Base-by-base conservation (phyloP, 2,113 vertebrate species). In the Ochotona curzoniae region DNA sequence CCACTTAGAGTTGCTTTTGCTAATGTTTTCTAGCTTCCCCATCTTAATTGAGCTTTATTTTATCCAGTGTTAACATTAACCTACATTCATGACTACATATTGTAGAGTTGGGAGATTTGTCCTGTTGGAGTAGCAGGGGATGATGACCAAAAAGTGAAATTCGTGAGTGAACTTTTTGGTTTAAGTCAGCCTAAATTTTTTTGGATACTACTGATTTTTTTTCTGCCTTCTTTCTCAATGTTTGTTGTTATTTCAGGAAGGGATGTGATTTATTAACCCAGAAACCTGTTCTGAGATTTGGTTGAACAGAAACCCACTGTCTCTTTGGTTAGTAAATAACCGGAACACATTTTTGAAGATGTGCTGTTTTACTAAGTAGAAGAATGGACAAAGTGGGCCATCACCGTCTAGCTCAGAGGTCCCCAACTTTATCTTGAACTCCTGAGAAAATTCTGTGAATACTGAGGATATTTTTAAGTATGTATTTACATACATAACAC, bases 321-420 rank as follows among this genome's bases (percentile, higher is more conserved):
- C 90, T 94, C 64, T 93, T 93, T 91, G 75, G 84, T 93, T 95
- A 92, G 51, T 94, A 93, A 96, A 74, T 92, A 94, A 92, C 60
- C 54, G 54, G 61, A 90, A 70, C 51, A 89, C 49, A 79, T 90
- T 91, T 91, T 51, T 79, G 32, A 87, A 95, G 80, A 87, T 69
- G 61, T 51, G 25, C 66, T 83, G n/a, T 26, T 67, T 94, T 94
- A 89, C 81, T 93, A 14, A 84, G 51, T 63, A 96, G 64, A 21
- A 18, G 20, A 85, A 12, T 87, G 93, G 66, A 82, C 84, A 96
- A 87, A 95, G 12, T 87, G 76, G 66, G 30, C 66, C 54, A 83
- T 86, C 21, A 71, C 47, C 38, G 35, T 83, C 38, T 91, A 91
- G 12, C 49, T 54, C 49, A 71, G 25, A 89, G 54, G 76, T 63